Evolutionary conservation across 2,113 vertebrate genomes (phyloP).

Genomic region (Litocranius walleri): DNA sequence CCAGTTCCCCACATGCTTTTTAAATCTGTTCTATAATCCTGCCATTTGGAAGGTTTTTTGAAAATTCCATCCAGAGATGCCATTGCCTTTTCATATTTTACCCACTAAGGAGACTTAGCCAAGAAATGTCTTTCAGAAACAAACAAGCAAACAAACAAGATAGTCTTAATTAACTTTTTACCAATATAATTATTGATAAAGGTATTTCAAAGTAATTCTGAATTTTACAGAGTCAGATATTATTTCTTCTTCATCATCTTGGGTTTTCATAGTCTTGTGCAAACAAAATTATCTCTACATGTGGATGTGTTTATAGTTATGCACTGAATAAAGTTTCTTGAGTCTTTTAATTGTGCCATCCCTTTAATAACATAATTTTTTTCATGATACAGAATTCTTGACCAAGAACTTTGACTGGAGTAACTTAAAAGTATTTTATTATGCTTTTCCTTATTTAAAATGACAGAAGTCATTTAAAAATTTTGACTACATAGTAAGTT

Average conservation of each 20-base stretch:
- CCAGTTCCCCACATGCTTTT: not conserved
- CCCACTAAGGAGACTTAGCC: not conserved
- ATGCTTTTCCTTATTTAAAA: not conserved
- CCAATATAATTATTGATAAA: not conserved
- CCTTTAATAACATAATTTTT: not conserved
- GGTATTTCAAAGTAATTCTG: not conserved
- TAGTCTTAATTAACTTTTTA: not conserved
- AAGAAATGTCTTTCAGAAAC: not conserved
- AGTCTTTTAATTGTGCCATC: not conserved
- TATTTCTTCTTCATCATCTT: not conserved
- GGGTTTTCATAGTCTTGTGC: not conserved
- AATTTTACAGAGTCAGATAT: not conserved
- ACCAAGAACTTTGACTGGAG: not conserved
- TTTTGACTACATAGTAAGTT: not conserved
- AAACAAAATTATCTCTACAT: not conserved
- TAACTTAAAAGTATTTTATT: not conserved
- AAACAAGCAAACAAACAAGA: not conserved
- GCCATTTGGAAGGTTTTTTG: not conserved
- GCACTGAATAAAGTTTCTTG: not conserved
- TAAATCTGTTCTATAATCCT: not conserved
- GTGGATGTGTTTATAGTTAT: not conserved
- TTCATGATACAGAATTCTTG: not conserved
- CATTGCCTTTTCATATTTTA: not conserved
- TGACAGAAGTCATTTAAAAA: not conserved
- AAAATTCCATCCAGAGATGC: not conserved